Evolutionary conservation across 2,113 vertebrate species (phyloP).

Genomic region (Paramisgurnus dabryanus): DNA sequence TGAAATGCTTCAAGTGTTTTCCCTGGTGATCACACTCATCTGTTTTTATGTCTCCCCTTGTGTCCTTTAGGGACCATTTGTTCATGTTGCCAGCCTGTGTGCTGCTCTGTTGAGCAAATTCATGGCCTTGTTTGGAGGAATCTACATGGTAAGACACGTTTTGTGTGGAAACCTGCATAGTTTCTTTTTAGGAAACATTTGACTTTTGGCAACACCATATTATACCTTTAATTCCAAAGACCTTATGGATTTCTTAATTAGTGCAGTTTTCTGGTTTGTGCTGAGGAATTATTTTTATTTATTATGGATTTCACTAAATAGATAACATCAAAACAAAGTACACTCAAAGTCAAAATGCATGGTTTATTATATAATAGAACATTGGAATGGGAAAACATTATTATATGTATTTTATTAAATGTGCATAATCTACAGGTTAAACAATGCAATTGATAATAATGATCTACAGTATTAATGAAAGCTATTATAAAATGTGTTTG

Average conservation of each 20-base stretch:
- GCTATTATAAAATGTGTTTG: conserved; percentile 23
- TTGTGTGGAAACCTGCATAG: neutral
- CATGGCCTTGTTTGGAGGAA: conserved; percentile 92
- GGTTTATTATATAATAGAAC: too few species aligned
- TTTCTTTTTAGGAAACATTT: too few species aligned
- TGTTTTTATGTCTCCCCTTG: conserved; percentile 16
- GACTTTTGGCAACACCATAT: too few species aligned
- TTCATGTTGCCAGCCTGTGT: conserved; percentile 94
- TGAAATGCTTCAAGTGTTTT: conserved; percentile 11
- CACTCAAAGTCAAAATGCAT: too few species aligned
- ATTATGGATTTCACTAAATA: too few species aligned
- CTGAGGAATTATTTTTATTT: too few species aligned
- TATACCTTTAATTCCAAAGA: too few species aligned
- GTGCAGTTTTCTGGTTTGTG: too few species aligned
- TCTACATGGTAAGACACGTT: conserved; percentile 83
- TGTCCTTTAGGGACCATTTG: conserved; percentile 73
- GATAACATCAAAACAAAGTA: too few species aligned
- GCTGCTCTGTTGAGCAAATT: conserved; percentile 92
- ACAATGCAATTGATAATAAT: neutral
- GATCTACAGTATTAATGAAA: neutral
- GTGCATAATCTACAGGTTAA: neutral
- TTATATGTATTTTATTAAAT: neutral
- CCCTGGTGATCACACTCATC: neutral
- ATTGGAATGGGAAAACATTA: too few species aligned
- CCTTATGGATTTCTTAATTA: too few species aligned